Evolutionary conservation across 2,797 vertebrate species (phyloP).

Genomic region (Telmatherina bonti): DNA sequence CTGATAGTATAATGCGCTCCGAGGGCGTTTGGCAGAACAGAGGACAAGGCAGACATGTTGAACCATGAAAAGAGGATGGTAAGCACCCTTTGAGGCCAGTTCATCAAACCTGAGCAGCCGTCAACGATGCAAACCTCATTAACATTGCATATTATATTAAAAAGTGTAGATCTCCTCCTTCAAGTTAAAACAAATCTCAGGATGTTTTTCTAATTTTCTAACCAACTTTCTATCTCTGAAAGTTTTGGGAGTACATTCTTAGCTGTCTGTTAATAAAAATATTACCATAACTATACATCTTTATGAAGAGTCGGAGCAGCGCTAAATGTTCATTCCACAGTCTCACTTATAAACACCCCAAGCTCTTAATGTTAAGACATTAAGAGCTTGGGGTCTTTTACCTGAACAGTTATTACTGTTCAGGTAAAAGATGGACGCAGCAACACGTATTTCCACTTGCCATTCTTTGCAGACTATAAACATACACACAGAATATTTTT

Average conservation of each 20-base stretch:
- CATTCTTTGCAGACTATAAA: no score
- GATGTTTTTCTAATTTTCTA: slow-evolving; percentile 41
- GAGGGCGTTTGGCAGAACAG: slow-evolving; percentile 23
- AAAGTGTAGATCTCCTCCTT: slow-evolving; percentile 30
- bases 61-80: slow-evolving; percentile 7
- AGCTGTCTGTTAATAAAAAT: slow-evolving; percentile 77
- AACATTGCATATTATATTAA: slow-evolving; percentile 78
- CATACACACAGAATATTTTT: no score
- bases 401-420: no score
- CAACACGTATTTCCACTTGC: no score
- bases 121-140: slow-evolving; percentile 49
- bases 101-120: slow-evolving; percentile 75
- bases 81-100: slow-evolving; percentile 80
- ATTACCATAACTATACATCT: slow-evolving; percentile 45
- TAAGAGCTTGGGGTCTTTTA: no score
- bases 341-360: slow-evolving; percentile 10
- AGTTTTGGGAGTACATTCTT: no score
- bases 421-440: no score
- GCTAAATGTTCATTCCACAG: not conserved
- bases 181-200: slow-evolving; percentile 33
- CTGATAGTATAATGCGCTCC: slow-evolving; percentile 16
- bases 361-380: no score
- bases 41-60: slow-evolving; percentile 21
- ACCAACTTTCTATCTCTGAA: slow-evolving; percentile 25
- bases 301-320: slow-evolving; percentile 45